phyloP scores from a whole-genome alignment of 2,113 vertebrate genomes.

The Chiloscyllium plagiosum region DNA sequence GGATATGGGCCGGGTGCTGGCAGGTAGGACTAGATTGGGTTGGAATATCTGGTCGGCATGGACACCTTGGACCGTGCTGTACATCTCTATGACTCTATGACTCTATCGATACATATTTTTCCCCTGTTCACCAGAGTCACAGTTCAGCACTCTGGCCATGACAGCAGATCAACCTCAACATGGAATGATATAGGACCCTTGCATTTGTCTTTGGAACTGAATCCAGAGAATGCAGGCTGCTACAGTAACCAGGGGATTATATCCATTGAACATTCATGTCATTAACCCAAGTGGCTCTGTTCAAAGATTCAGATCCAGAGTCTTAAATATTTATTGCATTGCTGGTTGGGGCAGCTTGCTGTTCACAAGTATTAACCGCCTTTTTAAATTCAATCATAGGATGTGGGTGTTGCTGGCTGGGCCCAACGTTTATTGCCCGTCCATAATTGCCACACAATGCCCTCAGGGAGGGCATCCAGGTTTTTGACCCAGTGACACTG shows the following conservation, averaged over 20 bases:
- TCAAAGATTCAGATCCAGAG: background rate
- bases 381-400: too few relatives aligned
- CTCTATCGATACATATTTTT: too few relatives aligned
- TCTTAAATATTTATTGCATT: background rate
- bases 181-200: background rate
- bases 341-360: background rate
- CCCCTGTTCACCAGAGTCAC: background rate
- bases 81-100: too few relatives aligned
- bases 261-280: background rate
- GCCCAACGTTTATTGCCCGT: too few relatives aligned
- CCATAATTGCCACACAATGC: too few relatives aligned
- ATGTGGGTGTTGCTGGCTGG: too few relatives aligned
- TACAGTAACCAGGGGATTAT: background rate
- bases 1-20: too few relatives aligned
- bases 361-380: background rate
- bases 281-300: background rate
- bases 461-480: too few relatives aligned
- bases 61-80: too few relatives aligned
- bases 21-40: too few relatives aligned
- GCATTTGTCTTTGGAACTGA: background rate
- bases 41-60: too few relatives aligned
- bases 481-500: too few relatives aligned
- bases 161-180: background rate
- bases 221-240: background rate
- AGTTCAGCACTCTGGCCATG: background rate